These are phyloP conservation scores for Sprattus sprattus DNA, from an alignment of 2,113 vertebrate species.

Conservation along the genomic window DNA sequence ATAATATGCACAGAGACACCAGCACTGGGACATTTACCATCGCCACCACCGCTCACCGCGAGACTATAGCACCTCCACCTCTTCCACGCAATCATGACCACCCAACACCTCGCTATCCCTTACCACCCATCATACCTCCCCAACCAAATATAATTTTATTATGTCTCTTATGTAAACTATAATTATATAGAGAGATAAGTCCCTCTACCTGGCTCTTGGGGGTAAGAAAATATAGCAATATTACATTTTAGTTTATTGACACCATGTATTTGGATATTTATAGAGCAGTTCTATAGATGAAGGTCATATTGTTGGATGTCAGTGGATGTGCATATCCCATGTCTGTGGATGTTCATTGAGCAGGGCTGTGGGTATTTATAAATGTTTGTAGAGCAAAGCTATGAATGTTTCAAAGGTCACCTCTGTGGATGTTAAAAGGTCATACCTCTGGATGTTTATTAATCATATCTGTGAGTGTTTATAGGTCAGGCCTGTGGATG, in stretches of 20 bases:
- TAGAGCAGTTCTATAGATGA: neutral
- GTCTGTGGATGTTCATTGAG: neutral
- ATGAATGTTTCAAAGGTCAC: neutral
- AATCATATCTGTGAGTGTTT: neutral
- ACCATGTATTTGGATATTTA: neutral
- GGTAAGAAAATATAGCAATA: neutral
- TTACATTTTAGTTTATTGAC: neutral
- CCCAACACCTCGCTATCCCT: too few species aligned
- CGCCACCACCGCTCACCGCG: neutral
- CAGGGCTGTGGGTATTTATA: neutral
- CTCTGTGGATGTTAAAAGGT: neutral
- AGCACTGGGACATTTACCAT: neutral
- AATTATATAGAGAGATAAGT: neutral
- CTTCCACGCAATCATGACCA: neutral
- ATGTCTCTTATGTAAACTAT: neutral
- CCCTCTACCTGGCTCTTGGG: neutral
- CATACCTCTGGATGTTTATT: neutral
- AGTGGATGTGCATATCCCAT: neutral
- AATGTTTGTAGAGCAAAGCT: neutral
- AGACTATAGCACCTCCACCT: neutral
- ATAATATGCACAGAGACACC: neutral
- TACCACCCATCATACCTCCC: too few species aligned
- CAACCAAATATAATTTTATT: neutral
- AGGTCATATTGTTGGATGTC: neutral
- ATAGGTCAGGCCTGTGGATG: neutral